Evolutionary conservation across 2,888 invertebrate species (phyloP).

Genomic region (Harpagoxenus sublaevis): DNA sequence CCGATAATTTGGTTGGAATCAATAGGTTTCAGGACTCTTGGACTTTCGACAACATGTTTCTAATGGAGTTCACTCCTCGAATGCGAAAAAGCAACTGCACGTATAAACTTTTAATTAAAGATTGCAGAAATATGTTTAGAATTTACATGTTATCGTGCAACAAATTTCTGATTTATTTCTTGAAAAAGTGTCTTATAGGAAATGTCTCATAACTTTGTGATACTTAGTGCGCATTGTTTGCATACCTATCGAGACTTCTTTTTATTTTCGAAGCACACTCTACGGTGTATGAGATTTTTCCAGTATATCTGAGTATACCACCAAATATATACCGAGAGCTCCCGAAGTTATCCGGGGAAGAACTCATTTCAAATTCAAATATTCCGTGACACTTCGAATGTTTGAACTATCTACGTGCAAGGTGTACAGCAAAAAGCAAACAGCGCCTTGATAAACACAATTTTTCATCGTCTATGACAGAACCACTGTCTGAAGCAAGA

Average conservation of each 20-base stretch:
- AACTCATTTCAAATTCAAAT: slow-evolving; percentile 55
- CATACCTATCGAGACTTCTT: neutral
- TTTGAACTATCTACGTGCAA: slow-evolving; percentile 46
- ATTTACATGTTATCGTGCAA: neutral
- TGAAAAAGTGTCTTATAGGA: neutral
- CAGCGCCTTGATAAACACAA: slow-evolving; percentile 37
- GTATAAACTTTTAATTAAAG: slow-evolving; percentile 15
- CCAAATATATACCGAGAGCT: slow-evolving; percentile 28
- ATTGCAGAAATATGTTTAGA: neutral
- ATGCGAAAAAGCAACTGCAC: neutral
- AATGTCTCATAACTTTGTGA: neutral
- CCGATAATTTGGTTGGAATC: slow-evolving; percentile 66
- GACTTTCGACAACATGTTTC: slow-evolving; percentile 48
- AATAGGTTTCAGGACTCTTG: slow-evolving; percentile 62
- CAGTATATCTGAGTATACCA: slow-evolving; percentile 26
- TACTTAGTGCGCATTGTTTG: neutral
- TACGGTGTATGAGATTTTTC: slow-evolving; percentile 29
- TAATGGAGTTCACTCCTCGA: slow-evolving; percentile 51
- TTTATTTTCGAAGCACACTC: slow-evolving; percentile 2
- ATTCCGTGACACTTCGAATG: slow-evolving; percentile 51
- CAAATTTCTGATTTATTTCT: neutral
- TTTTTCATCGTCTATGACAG: slow-evolving; percentile 28
- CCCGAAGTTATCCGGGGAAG: slow-evolving; percentile 37
- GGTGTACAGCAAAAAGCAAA: slow-evolving; percentile 44
- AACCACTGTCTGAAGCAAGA: slow-evolving; percentile 4